Conservation (phyloP, 1,140 invertebrate species). For the Epicauta chinensis region DNA sequence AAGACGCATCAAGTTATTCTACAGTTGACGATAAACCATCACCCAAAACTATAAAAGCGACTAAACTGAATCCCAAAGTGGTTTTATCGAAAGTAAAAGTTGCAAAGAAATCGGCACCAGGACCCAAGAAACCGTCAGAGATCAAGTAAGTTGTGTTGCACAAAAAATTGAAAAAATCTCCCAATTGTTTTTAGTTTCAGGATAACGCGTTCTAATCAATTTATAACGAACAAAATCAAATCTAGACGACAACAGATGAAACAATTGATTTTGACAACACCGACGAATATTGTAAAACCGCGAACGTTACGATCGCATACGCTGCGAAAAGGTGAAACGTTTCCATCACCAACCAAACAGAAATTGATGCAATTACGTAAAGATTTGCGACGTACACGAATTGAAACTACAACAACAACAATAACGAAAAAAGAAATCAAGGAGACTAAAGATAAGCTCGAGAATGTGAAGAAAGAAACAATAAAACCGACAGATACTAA, state of each 20-base stretch:
- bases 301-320: conserved; percentile 28
- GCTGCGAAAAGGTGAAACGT: conserved; percentile 21
- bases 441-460: neutral
- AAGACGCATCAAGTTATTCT: conserved; percentile 39
- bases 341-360: neutral
- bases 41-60: conserved; percentile 38
- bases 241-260: conserved; percentile 26
- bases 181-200: conserved; percentile 13
- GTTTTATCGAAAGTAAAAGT: conserved; percentile 17
- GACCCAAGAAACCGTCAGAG: conserved; percentile 31
- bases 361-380: neutral
- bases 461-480: too few relatives aligned
- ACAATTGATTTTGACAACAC: conserved; percentile 23
- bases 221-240: conserved; percentile 13
- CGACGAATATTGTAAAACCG: conserved; percentile 22
- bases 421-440: neutral
- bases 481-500: too few relatives aligned
- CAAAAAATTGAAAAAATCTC: too few relatives aligned
- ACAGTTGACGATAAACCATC: conserved; percentile 44
- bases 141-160: conserved; percentile 5
- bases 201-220: conserved; percentile 24
- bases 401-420: neutral
- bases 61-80: neutral
- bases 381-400: too few relatives aligned
- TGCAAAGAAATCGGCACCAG: conserved; percentile 19